Evolutionary conservation across 2,797 vertebrate genomes (phyloP), one percentile per base, ranked within the genome.

Genomic region (Setipinna tenuifilis): DNA sequence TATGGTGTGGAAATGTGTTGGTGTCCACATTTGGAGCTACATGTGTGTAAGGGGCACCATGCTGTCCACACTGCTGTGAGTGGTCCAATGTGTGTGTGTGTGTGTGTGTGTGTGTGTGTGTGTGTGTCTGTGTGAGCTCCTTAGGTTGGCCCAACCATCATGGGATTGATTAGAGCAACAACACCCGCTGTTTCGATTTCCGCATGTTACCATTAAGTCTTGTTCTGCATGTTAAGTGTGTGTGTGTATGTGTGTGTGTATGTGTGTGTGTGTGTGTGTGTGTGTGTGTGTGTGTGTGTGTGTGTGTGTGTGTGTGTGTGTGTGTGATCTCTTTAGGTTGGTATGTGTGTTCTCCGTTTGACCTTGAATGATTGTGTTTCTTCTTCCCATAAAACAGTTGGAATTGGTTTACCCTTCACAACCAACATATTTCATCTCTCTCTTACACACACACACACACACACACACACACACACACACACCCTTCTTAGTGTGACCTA

Each of bases 341-440:
- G 44, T 58, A 50, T 82, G 80, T 82, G 85, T 59, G 81, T 82
- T 75, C 16, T 25, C 57, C 50, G 2, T 83, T 17, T 19, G 28
- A n/a, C 35, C 31, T 19, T 12, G 28, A 59, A 46, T 84, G 81
- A 46, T 71, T 68, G 62, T 68, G 62, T 31, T 25, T 62, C 4
- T 71, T 54, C 50, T 54, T 54, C 50, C 50, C 50, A 54, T 54
- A 83, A 89, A 89, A 84, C 85, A 90, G 86, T 75, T 91, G 89
- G 92, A 91, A 91, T 93, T 89, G 94, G 93, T 93, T 94, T 94
- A 31, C 31, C 31, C 35, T 44, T 44, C 19, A 19, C 17, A 44
- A 78, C 71, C 71, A 78, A 19, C 31, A n/a, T 78, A 9, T 78
- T 78, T 78, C 6, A 21, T 19, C 7, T 54, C 50, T 54, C 14